phyloP scores from a whole-genome alignment of 2,797 vertebrate species.

The Micrastur ruficollis region DNA sequence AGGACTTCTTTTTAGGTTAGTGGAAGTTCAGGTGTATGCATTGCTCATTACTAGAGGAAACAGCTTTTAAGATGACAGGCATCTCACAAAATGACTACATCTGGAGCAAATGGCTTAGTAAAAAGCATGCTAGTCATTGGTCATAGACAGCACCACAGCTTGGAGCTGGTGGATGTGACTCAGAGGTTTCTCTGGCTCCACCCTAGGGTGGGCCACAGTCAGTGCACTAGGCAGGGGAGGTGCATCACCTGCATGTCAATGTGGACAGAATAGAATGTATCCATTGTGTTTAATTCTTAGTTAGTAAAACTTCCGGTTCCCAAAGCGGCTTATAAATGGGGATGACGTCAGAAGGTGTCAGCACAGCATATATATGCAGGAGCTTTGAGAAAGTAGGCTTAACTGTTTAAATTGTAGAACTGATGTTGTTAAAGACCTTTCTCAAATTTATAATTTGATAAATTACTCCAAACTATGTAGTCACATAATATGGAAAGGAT shows the following conservation, averaged over 20 bases:
- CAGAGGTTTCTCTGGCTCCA: background rate
- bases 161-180: background rate
- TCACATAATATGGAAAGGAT: background rate
- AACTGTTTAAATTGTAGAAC: background rate
- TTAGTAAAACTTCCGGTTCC: background rate
- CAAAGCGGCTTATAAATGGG: background rate
- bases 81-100: background rate
- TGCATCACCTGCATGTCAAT: background rate
- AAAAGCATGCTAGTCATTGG: background rate
- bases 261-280: background rate
- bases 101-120: background rate
- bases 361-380: background rate
- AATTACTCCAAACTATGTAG: background rate
- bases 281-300: background rate
- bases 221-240: too few relatives aligned
- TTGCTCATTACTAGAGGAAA: background rate
- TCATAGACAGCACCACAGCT: background rate
- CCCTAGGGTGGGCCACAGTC: background rate
- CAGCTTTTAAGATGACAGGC: background rate
- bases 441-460: background rate
- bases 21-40: background rate
- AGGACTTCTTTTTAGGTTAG: background rate
- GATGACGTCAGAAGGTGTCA: background rate
- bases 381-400: background rate
- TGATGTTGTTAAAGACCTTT: background rate